Base-by-base conservation (phyloP, 2,113 vertebrate genomes). In the Gambusia holbrooki region DNA sequence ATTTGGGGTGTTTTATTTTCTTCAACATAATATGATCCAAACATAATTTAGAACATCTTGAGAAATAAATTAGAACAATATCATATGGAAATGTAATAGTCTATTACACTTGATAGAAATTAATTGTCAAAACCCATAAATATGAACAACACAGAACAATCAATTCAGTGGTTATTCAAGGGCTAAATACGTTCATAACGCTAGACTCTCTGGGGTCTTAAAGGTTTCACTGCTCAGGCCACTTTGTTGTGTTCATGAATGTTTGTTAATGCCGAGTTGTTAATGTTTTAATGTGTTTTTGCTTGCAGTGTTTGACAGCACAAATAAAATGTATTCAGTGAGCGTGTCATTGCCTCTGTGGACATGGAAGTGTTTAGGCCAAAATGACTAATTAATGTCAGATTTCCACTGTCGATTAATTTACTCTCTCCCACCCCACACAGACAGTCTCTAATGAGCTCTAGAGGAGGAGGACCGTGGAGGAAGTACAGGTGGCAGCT, bases 351-450 rank as follows among this genome's bases (percentile, higher is more conserved):
- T 78, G 80, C 88, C 87, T 88, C 89, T 66, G 71, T 30, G 85
- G 86, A 87, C 82, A 82, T 71, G 58, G 64, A 83, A 79, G 73
- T 32, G 54, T 79, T 87, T 86, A 77, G 76, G 88, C 77, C 87
- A 84, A 84, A 90, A 90, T 89, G 66, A 87, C 82, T 91, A 92
- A 93, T 93, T 93, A 92, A 87, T 81, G 82, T 90, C 87, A 90
- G 87, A 87, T 92, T 90, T 88, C 79, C 82, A 88, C 77, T 82
- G 84, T 87, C 84, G 81, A 91, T 92, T 92, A 84, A 88, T 90
- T 86, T 84, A 83, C 66, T 69, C 29, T 62, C 28, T 32, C 2
- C 37, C 28, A 30, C 30, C 1, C 71, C 69, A 73, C 69, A 76
- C 67, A 88, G 69, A 74, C 77, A 70, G 71, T 80, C 69, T 83